Evolutionary conservation across 2,888 invertebrate genomes (phyloP).

Genomic region (Leucozona laternaria): DNA sequence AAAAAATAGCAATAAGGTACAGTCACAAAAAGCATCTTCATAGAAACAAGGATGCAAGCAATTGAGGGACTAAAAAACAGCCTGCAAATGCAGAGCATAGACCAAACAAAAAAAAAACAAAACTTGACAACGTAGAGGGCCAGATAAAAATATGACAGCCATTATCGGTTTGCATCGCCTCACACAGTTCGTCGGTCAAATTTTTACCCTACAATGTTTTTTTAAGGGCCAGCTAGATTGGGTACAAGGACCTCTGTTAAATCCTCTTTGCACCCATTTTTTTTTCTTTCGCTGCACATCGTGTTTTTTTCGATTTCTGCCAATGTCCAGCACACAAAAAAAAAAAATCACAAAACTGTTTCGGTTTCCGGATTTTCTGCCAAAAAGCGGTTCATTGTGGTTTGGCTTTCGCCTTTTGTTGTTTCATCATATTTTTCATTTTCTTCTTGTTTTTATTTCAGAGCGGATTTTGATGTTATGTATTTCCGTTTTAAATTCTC

Average conservation of each 20-base stretch:
- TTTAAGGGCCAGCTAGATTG: constrained; percentile 28
- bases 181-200: constrained; percentile 45
- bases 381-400: constrained; percentile 72
- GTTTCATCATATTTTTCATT: constrained; percentile 49
- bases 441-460: neutral
- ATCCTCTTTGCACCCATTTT: constrained; percentile 36
- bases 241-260: constrained; percentile 34
- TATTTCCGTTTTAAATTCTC: too few species aligned
- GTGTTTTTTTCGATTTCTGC: constrained; percentile 65
- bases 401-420: constrained; percentile 56
- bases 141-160: constrained; percentile 71
- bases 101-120: constrained; percentile 3
- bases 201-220: constrained; percentile 23
- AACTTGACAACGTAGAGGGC: constrained; percentile 36
- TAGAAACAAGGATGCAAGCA: constrained; percentile 27
- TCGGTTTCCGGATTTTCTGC: constrained; percentile 74
- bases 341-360: constrained; percentile 33
- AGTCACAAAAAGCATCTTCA: constrained; percentile 42
- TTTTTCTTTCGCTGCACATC: constrained; percentile 43
- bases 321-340: constrained; percentile 52
- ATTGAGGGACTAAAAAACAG: constrained; percentile 28
- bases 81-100: constrained; percentile 19
- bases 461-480: neutral
- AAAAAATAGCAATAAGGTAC: neutral
- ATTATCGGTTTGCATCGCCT: constrained; percentile 67